phyloP scores from a whole-genome alignment of 2,113 vertebrate genomes.

The Silurus glanis region DNA sequence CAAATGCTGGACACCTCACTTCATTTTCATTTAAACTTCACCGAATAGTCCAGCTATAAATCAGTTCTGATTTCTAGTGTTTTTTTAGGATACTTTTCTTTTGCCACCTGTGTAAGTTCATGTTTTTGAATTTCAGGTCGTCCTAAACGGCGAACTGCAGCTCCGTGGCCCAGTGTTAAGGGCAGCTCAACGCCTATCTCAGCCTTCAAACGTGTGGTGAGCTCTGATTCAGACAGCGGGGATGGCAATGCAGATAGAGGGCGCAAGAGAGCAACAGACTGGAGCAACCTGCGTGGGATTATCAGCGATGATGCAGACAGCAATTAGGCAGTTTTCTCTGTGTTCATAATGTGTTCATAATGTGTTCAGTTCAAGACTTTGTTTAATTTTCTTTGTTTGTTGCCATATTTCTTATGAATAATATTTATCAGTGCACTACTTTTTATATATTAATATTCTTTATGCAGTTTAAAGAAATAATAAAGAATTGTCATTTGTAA shows the following conservation, averaged over 20 bases:
- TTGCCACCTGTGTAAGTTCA: not conserved
- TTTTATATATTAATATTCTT: constrained; percentile 29
- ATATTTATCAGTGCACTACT: not conserved
- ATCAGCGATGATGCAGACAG: constrained; percentile 84
- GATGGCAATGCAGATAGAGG: constrained; percentile 34
- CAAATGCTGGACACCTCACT: not conserved
- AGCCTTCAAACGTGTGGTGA: constrained; percentile 54
- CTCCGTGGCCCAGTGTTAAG: constrained; percentile 18
- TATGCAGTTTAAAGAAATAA: constrained; percentile 26
- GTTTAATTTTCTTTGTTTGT: not conserved
- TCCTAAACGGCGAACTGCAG: constrained; percentile 61
- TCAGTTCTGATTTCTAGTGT: not conserved
- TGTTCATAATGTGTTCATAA: not conserved
- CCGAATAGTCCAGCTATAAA: not conserved
- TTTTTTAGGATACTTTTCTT: not conserved
- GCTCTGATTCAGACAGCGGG: constrained; percentile 66
- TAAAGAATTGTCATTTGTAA: constrained; percentile 15
- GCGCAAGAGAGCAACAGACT: constrained; percentile 56
- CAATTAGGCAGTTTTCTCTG: constrained; percentile 53
- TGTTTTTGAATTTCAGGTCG: constrained; percentile 63
- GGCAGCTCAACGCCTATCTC: constrained; percentile 25
- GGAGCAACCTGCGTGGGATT: constrained; percentile 76
- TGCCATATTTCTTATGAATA: not conserved
- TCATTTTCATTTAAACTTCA: not conserved
- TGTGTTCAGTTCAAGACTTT: not conserved